Conservation (phyloP, 2,113 vertebrate genomes). For the Delphinapterus leucas region DNA sequence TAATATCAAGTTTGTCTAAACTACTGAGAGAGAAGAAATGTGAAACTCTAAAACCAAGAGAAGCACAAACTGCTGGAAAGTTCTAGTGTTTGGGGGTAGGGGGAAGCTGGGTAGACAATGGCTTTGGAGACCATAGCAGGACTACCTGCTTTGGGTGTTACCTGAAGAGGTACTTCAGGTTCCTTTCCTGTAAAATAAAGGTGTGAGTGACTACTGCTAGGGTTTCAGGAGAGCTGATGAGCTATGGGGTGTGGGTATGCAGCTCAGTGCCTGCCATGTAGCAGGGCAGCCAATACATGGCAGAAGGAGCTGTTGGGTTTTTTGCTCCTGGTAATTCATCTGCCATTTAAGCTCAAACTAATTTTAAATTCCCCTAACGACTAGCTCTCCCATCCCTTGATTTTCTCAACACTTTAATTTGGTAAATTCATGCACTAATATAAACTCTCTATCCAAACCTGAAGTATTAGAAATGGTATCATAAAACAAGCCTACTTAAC, state of each 20-base stretch:
- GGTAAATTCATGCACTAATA: not conserved
- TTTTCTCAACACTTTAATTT: not conserved
- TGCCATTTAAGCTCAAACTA: not conserved
- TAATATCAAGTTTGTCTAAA: constrained; percentile 50
- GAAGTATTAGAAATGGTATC: not conserved
- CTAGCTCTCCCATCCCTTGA: not conserved
- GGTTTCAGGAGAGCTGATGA: rapidly evolving
- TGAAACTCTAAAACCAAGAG: not conserved
- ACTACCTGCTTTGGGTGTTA: not conserved
- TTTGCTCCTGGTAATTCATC: rapidly evolving
- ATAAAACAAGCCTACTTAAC: not conserved
- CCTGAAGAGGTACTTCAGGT: rapidly evolving
- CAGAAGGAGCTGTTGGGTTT: too few species aligned
- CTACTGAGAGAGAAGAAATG: constrained; percentile 26
- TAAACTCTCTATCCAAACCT: not conserved
- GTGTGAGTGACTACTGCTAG: not conserved
- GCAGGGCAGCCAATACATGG: rapidly evolving
- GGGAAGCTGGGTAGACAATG: not conserved
- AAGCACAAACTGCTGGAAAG: not conserved
- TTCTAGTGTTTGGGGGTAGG: not conserved
- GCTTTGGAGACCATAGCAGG: not conserved
- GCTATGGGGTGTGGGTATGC: rapidly evolving
- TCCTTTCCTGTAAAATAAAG: not conserved
- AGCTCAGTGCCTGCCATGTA: rapidly evolving
- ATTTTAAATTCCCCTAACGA: not conserved